Evolutionary conservation across 30 jellyfish, hydroid and myxozoan genomes (phyloP).

Genomic region (Calvadosia cruxmelitensis): DNA sequence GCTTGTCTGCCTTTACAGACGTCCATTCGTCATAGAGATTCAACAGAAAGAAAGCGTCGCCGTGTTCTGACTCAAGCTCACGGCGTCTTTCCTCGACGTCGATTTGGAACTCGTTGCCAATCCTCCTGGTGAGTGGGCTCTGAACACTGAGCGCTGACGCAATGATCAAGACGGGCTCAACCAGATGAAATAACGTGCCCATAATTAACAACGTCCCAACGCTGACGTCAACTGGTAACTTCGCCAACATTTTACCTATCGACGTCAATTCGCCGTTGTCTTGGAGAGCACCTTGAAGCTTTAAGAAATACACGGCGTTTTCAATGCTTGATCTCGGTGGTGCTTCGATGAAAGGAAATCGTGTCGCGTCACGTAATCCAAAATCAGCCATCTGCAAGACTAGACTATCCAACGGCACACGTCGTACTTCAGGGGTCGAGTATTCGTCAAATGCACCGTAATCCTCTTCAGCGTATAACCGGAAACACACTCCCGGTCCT

Average conservation of each 20-base stretch:
- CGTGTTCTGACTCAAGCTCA: conserved; percentile 78
- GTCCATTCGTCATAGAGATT: conserved; percentile 91
- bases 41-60: conserved; percentile 82
- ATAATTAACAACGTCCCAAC: conserved; percentile 83
- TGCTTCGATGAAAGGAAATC: conserved; percentile 87
- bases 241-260: conserved; percentile 81
- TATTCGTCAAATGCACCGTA: conserved; percentile 70
- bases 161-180: conserved; percentile 73
- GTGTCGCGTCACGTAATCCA: conserved; percentile 78
- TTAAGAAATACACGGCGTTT: conserved; percentile 46
- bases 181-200: conserved; percentile 81
- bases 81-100: conserved; percentile 69
- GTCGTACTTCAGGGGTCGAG: conserved; percentile 94
- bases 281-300: conserved; percentile 69
- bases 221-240: conserved; percentile 86
- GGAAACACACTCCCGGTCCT: conserved; percentile 99
- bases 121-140: conserved; percentile 69
- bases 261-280: conserved; percentile 66
- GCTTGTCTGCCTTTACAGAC: conserved; percentile 61
- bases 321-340: conserved; percentile 77
- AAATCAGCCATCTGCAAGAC: conserved; percentile 91
- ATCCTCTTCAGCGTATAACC: conserved; percentile 87
- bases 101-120: conserved; percentile 55
- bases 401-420: conserved; percentile 88
- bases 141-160: conserved; percentile 97